These are phyloP conservation scores for Craterocephalus amniculus DNA, from an alignment of 2,797 vertebrate genomes.

Conservation along the genomic window DNA sequence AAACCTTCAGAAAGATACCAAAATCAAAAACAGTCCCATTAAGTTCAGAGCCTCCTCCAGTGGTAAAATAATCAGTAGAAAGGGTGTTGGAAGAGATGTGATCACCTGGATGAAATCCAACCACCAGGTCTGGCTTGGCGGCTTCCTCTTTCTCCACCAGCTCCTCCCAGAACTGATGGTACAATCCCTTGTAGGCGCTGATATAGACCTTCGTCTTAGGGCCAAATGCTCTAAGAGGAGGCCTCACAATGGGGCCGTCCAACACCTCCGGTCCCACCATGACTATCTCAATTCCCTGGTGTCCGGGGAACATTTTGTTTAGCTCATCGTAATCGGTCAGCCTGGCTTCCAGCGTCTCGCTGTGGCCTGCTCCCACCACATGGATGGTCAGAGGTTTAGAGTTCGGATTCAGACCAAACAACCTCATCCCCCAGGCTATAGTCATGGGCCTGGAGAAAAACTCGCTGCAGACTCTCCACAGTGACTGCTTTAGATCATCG, in stretches of 20 bases:
- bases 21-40: slow-evolving; percentile 1
- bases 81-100: slow-evolving; percentile 32
- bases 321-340: slow-evolving; percentile 91
- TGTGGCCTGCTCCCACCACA: slow-evolving; percentile 88
- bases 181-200: slow-evolving; percentile 88
- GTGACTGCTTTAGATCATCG: slow-evolving; percentile 79
- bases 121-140: slow-evolving; percentile 87
- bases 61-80: background rate
- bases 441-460: slow-evolving; percentile 87
- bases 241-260: slow-evolving; percentile 83
- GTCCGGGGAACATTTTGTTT: slow-evolving; percentile 87
- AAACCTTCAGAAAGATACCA: slow-evolving; percentile 82
- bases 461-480: slow-evolving; percentile 88
- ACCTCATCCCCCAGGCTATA: slow-evolving; percentile 81
- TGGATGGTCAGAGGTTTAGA: slow-evolving; percentile 87
- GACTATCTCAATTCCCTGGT: slow-evolving; percentile 89
- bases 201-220: slow-evolving; percentile 86
- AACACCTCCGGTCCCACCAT: slow-evolving; percentile 92
- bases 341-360: slow-evolving; percentile 87
- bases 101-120: slow-evolving; percentile 93
- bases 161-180: slow-evolving; percentile 96
- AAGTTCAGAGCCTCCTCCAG: background rate
- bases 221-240: slow-evolving; percentile 78
- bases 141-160: slow-evolving; percentile 88
- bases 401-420: slow-evolving; percentile 82